These are phyloP conservation scores for Pseudoatta argentina DNA, from an alignment of 1,140 invertebrate genomes.

Conservation along the genomic window DNA sequence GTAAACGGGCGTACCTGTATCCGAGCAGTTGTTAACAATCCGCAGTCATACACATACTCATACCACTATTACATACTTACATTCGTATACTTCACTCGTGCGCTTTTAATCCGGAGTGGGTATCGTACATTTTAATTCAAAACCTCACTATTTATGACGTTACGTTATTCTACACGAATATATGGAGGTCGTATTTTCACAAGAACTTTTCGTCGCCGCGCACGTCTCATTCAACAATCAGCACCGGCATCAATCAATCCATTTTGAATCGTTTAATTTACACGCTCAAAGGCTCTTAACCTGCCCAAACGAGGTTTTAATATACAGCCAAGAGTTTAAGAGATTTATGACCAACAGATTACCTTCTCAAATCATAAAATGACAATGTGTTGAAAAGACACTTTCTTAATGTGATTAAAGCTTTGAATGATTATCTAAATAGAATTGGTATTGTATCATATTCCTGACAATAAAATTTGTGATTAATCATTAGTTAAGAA, in stretches of 20 bases:
- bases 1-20: slow-evolving; percentile 39
- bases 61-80: not conserved
- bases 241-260: not conserved
- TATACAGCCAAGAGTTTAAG: not conserved
- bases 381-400: slow-evolving; percentile 48
- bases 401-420: not conserved
- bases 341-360: slow-evolving; percentile 21
- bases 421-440: slow-evolving; percentile 20
- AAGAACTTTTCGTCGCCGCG: not conserved
- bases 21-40: slow-evolving; percentile 42
- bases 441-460: not conserved
- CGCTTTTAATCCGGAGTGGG: slow-evolving; percentile 35
- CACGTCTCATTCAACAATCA: not conserved
- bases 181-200: not conserved
- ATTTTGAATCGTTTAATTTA: slow-evolving; percentile 47
- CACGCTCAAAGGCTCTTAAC: slow-evolving; percentile 35
- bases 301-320: slow-evolving; percentile 44
- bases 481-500: not conserved
- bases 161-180: not conserved
- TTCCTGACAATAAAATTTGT: slow-evolving; percentile 5
- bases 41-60: not conserved
- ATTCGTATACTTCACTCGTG: slow-evolving; percentile 15
- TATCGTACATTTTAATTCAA: slow-evolving; percentile 53
- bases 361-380: slow-evolving; percentile 48
- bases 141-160: slow-evolving; percentile 39